Percentiles rank a stretch among this genome's conserved stretches.
Conservation (phyloP, 2,888 invertebrate species). For the Drosophila austrosaltans region DNA sequence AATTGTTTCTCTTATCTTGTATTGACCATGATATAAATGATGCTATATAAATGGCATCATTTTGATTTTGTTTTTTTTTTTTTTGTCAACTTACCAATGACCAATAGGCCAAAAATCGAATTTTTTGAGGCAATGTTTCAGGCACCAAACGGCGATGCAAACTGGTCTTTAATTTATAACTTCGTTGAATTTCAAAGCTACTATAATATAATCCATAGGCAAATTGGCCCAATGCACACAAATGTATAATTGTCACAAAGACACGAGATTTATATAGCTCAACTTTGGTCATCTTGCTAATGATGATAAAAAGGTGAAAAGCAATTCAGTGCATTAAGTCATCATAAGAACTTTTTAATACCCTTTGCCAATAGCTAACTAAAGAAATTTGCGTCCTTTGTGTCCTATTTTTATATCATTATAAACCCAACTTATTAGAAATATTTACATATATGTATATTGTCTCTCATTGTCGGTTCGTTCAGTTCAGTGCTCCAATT, state of each 20-base stretch:
- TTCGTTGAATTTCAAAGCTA: slow-evolving; percentile 81
- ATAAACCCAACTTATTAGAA: no score
- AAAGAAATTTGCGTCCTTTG: neutral
- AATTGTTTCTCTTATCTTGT: slow-evolving; percentile 63
- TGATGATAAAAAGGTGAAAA: neutral
- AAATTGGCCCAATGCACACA: slow-evolving; percentile 82
- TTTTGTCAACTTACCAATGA: slow-evolving; percentile 83
- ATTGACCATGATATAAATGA: slow-evolving; percentile 46
- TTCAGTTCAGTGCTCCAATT: no score
- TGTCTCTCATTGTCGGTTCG: no score
- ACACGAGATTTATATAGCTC: slow-evolving; percentile 83
- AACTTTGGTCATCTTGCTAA: slow-evolving; percentile 82
- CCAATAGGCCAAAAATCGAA: slow-evolving; percentile 85
- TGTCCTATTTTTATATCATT: no score
- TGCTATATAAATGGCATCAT: neutral
- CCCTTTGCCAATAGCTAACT: neutral
- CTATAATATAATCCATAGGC: slow-evolving; percentile 84
- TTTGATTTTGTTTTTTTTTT: neutral
- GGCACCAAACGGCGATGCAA: slow-evolving; percentile 78
- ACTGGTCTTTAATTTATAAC: slow-evolving; percentile 76
- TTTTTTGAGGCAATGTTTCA: slow-evolving; percentile 81
- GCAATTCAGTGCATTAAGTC: neutral
- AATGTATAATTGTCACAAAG: slow-evolving; percentile 82
- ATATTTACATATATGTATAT: no score
- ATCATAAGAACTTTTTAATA: slow-evolving; percentile 1